Evolutionary conservation across 2,888 invertebrate genomes (phyloP).

Genomic region (Rotaria sp.): DNA sequence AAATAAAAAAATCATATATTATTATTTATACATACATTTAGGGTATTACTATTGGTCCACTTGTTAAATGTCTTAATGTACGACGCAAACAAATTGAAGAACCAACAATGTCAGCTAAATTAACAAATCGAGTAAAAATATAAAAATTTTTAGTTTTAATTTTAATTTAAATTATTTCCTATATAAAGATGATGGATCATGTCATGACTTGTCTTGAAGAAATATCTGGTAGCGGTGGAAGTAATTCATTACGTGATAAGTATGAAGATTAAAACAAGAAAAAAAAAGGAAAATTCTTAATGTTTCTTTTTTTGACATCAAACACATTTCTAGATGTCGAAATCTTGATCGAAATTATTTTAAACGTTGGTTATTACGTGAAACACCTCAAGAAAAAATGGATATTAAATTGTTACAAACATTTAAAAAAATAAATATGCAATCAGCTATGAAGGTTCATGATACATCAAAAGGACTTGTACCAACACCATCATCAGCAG

Average conservation of each 20-base stretch:
- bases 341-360: constrained; percentile 36
- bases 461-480: constrained; percentile 36
- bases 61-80: constrained; percentile 40
- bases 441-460: constrained; percentile 35
- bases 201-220: constrained; percentile 40
- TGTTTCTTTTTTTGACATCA: background rate
- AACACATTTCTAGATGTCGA: background rate
- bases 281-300: too few relatives aligned
- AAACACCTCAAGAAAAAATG: constrained; percentile 35
- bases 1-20: background rate
- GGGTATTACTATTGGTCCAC: constrained; percentile 40
- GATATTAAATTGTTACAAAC: constrained; percentile 40
- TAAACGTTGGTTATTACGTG: constrained; percentile 39
- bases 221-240: constrained; percentile 37
- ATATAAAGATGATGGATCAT: constrained; percentile 33
- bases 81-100: constrained; percentile 40
- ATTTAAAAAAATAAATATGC: constrained; percentile 38
- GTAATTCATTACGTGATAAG: constrained; percentile 38
- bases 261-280: background rate
- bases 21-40: background rate
- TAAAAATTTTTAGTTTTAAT: background rate
- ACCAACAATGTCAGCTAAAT: constrained; percentile 38
- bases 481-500: constrained; percentile 33
- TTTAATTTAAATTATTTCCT: background rate
- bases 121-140: constrained; percentile 32